Evolutionary conservation across 35 echinoderm and acorn worm species (phyloP).

Genomic region (Lytechinus pictus): DNA sequence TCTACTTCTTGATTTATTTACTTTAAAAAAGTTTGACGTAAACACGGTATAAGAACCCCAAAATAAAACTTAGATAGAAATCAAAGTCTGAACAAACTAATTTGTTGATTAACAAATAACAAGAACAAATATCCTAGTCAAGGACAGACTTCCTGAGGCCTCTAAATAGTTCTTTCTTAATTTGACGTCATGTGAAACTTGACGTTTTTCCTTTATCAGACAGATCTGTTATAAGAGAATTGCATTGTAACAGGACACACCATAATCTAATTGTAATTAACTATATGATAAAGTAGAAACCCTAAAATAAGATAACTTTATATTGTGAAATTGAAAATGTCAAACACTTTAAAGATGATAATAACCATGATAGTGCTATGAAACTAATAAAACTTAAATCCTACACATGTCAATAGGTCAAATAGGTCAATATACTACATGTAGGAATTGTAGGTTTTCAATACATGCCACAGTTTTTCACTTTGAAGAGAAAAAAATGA

Average conservation of each 20-base stretch:
- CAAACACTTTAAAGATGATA: no score
- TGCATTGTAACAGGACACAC: background rate
- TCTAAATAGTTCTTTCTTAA: background rate
- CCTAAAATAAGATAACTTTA: no score
- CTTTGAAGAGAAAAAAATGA: no score
- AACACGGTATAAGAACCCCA: background rate
- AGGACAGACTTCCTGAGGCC: background rate
- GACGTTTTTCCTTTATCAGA: background rate
- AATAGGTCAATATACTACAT: no score
- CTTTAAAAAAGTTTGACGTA: background rate
- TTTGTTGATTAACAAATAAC: background rate
- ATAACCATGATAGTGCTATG: no score
- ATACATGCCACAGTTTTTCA: no score
- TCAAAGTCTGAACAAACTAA: background rate
- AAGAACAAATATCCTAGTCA: background rate
- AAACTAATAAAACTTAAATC: no score
- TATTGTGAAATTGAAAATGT: no score
- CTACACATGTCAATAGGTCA: no score
- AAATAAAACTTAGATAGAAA: background rate
- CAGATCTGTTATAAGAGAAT: background rate
- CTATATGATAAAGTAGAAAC: no score
- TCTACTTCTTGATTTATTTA: no score
- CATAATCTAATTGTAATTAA: background rate
- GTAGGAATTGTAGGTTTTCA: no score
- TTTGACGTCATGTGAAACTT: slow-evolving; percentile 7